These are phyloP conservation scores for Irena cyanogastra DNA, from an alignment of 2,113 vertebrate genomes.

Conservation along the genomic window DNA sequence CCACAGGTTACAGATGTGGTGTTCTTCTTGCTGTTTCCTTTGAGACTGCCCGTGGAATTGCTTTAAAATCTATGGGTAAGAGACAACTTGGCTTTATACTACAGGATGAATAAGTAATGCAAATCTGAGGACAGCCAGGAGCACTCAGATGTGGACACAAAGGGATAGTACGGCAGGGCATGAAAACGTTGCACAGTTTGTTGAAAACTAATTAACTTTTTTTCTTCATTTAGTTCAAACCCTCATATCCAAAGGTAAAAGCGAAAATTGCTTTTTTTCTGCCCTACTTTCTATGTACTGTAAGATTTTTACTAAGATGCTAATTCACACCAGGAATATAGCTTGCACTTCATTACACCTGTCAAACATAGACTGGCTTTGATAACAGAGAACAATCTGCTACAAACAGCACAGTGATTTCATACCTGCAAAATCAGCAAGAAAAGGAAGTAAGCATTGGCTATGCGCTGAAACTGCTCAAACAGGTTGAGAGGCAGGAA, in stretches of 20 bases:
- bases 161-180: background rate
- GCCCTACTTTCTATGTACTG: background rate
- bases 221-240: background rate
- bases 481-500: constrained; percentile 95
- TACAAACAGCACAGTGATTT: background rate
- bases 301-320: background rate
- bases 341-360: background rate
- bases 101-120: background rate
- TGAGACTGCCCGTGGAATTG: background rate
- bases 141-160: background rate
- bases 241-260: background rate
- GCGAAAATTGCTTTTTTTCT: background rate
- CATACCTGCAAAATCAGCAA: constrained; percentile 88
- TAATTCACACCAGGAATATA: background rate
- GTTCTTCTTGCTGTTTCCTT: background rate
- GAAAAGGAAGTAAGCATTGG: constrained; percentile 93
- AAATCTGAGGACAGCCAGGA: background rate
- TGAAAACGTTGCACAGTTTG: background rate
- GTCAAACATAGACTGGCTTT: background rate
- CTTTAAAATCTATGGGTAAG: background rate
- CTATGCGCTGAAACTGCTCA: constrained; percentile 91
- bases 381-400: background rate
- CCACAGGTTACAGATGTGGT: background rate
- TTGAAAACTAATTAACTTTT: background rate
- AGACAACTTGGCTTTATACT: background rate